Evolutionary conservation across 2,797 vertebrate species (phyloP).

Genomic region (Acanthurus tractus): DNA sequence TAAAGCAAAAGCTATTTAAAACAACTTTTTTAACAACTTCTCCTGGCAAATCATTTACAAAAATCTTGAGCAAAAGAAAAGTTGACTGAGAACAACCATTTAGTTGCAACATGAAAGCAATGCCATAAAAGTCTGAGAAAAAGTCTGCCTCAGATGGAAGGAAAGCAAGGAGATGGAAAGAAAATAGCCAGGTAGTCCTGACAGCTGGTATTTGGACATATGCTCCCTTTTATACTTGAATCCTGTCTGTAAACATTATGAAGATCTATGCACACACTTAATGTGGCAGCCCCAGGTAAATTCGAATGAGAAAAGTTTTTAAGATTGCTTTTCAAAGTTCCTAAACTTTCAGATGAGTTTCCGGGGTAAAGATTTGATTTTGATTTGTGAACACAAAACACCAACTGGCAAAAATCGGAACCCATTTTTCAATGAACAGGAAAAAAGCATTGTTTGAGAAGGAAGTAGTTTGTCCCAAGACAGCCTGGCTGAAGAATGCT

Average conservation of each 20-base stretch:
- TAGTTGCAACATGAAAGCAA: background rate
- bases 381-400: slow-evolving; percentile 31
- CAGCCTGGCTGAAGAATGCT: background rate
- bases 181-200: slow-evolving; percentile 1
- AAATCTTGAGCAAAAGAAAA: background rate
- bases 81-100: background rate
- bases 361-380: background rate
- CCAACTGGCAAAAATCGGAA: background rate
- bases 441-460: background rate
- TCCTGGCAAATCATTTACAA: background rate
- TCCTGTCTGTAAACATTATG: slow-evolving; percentile 4
- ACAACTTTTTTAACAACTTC: background rate
- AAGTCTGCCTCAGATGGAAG: background rate
- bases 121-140: background rate
- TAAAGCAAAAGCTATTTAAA: background rate
- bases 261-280: slow-evolving; percentile 2
- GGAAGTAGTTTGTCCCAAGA: background rate
- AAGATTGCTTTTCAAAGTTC: slow-evolving; percentile 27
- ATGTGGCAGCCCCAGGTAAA: background rate
- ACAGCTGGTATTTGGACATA: slow-evolving; percentile 18
- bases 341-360: slow-evolving; percentile 22
- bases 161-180: background rate
- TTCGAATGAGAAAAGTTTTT: slow-evolving; percentile 1
- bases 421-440: background rate
- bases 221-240: slow-evolving; percentile 10